Base-by-base conservation (phyloP, 2,888 invertebrate genomes). In the Gasteruption jaculator region DNA sequence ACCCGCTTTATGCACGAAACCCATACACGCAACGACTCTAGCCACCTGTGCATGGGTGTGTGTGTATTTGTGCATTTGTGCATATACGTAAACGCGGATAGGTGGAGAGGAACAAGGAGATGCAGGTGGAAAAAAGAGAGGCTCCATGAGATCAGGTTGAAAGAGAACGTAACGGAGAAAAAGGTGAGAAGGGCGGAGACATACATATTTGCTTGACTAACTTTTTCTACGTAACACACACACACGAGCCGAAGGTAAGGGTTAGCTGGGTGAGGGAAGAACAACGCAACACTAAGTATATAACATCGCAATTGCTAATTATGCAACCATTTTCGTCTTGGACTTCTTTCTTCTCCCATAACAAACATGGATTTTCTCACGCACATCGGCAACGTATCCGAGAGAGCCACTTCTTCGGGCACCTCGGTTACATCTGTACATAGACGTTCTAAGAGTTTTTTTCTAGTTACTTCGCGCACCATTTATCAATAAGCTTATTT, bases 271-370 rank as follows among this genome's bases (percentile, higher is more conserved):
- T n/a, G n/a, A n/a, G n/a, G 34, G 26, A 30, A 44, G 46, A 43
- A 48, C 48, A 46, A 49, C 49, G 49, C 45, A 46, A 52, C 46
- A 44, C 39, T 43, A 33, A 27, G 49, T 10, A 30, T 36, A 20
- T 41, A 46, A 35, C 60, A 59, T 60, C 53, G 63, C 60, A 60
- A 63, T 62, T 55, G 56, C 46, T 63, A 62, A 63, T 63, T 63
- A 63, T 61, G 63, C 62, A 63, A 63, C 57, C 49, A 52, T 56
- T 49, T 51, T 53, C 54, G 41, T 38, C 38, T 32, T 50, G 45
- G 31, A 48, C 45, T 40, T 42, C 42, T 38, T 38, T 31, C 40
- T 29, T 33, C 29, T 15, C 38, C 26, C 41, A 26, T 38, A 44
- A 45, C 34, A 38, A 50, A 46, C 54, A 52, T 44, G 53, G 50